Evolutionary conservation across 2,888 invertebrate species (phyloP).

Genomic region (Tillus elongatus): DNA sequence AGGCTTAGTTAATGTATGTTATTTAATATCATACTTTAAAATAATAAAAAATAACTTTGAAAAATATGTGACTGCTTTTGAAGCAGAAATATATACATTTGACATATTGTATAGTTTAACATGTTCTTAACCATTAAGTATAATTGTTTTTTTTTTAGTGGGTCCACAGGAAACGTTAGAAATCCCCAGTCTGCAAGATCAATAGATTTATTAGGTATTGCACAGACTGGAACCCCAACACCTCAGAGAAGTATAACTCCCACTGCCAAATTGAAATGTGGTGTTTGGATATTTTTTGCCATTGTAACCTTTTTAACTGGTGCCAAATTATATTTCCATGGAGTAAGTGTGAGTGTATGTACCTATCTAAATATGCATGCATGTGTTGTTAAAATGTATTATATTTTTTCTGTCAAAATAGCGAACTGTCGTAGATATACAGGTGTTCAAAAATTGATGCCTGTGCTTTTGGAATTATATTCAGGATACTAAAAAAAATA

Average conservation of each 20-base stretch:
- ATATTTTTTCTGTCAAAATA: no score
- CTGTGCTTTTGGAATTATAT: no score
- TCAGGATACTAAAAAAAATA: no score
- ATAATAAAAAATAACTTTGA: no score
- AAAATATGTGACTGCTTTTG: constrained; percentile 3
- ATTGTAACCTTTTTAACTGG: background rate
- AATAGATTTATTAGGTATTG: background rate
- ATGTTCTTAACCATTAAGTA: background rate
- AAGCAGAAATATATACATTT: background rate
- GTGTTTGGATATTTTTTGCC: constrained; percentile 54
- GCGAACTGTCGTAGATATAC: no score
- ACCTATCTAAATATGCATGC: no score
- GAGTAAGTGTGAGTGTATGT: no score
- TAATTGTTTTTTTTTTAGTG: no score
- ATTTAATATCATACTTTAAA: no score
- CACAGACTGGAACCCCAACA: constrained; percentile 10
- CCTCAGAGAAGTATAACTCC: constrained; percentile 40
- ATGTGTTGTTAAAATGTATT: no score
- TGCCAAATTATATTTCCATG: constrained; percentile 1
- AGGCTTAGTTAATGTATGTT: no score
- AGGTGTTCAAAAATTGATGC: no score
- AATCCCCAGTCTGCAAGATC: constrained; percentile 13
- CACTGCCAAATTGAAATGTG: constrained; percentile 56
- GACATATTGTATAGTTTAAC: background rate
- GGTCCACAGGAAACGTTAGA: constrained; percentile 24